A percentile compares a stretch with the other conserved stretches of the same genome.
These are phyloP conservation scores for Columbina picui DNA, from an alignment of 2,113 vertebrate species.

Conservation along the genomic window DNA sequence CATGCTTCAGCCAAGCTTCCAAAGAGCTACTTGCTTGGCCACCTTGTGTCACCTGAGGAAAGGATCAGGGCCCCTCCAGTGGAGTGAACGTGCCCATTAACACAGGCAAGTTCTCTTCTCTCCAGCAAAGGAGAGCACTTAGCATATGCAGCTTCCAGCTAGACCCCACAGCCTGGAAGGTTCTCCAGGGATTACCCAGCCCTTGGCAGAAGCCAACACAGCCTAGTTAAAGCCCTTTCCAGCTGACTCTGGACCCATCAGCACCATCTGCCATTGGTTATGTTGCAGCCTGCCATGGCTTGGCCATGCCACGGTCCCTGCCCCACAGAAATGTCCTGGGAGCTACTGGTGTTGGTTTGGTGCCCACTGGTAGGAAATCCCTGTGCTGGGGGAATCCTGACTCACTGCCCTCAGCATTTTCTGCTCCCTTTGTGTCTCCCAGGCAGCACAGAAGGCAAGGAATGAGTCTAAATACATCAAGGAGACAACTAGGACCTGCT, in stretches of 20 bases:
- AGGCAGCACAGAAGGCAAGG: not conserved
- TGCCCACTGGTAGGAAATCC: not conserved
- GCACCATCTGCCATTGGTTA: not conserved
- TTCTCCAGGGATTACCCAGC: not conserved
- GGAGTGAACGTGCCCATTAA: not conserved
- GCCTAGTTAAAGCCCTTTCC: not conserved
- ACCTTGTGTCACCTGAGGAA: not conserved
- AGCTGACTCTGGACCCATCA: not conserved
- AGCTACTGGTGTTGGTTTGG: not conserved
- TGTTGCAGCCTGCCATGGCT: not conserved
- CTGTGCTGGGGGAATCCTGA: rapidly evolving
- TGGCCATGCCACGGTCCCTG: not conserved
- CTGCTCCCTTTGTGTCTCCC: not conserved
- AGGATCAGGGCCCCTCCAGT: not conserved
- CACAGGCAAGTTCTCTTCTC: not conserved
- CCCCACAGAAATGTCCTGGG: not conserved
- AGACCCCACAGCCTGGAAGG: not conserved
- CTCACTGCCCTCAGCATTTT: not conserved
- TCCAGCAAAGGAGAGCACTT: rapidly evolving
- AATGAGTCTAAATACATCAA: not conserved
- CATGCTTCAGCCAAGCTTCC: too few relatives aligned
- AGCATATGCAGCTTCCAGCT: not conserved
- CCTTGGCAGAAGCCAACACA: not conserved
- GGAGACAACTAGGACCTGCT: not conserved
- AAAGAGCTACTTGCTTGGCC: not conserved